phyloP scores from a whole-genome alignment of 2,113 vertebrate species.

The Bubo bubo region DNA sequence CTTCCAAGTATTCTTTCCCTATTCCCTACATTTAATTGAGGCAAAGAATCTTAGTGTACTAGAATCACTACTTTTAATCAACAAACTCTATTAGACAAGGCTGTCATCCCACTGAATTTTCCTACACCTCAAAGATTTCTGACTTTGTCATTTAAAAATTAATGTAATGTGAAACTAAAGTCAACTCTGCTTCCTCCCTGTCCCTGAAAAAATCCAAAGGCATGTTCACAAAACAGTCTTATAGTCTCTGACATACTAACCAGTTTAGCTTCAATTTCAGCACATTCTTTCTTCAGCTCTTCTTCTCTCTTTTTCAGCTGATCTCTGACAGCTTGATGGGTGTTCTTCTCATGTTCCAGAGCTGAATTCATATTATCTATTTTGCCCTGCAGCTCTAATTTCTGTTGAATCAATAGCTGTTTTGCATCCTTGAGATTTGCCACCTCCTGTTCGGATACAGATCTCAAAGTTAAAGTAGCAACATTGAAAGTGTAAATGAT shows the following conservation, averaged over 20 bases:
- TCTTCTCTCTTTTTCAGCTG: conserved; percentile 82
- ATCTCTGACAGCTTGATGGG: conserved; percentile 82
- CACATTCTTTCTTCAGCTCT: conserved; percentile 79
- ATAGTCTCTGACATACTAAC: conserved; percentile 54
- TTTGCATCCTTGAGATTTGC: conserved; percentile 89
- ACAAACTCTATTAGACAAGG: background rate
- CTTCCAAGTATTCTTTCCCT: conserved; percentile 3
- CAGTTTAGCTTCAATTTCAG: conserved; percentile 81
- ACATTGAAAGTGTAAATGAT: background rate
- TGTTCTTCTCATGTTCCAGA: conserved; percentile 85
- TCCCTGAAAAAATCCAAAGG: background rate
- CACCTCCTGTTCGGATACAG: conserved; percentile 80
- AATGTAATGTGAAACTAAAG: background rate
- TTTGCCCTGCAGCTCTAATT: conserved; percentile 89
- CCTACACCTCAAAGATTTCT: background rate
- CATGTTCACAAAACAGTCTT: background rate
- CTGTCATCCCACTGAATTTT: background rate
- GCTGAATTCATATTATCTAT: conserved; percentile 75
- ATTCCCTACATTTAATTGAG: background rate
- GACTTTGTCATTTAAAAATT: background rate
- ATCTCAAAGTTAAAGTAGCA: background rate
- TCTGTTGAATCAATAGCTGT: conserved; percentile 93
- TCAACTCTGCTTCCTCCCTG: background rate
- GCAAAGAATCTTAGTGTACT: background rate
- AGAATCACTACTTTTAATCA: background rate